These are phyloP conservation scores for Pseudomugil tenellus DNA, from an alignment of 2,797 vertebrate species.

Conservation along the genomic window DNA sequence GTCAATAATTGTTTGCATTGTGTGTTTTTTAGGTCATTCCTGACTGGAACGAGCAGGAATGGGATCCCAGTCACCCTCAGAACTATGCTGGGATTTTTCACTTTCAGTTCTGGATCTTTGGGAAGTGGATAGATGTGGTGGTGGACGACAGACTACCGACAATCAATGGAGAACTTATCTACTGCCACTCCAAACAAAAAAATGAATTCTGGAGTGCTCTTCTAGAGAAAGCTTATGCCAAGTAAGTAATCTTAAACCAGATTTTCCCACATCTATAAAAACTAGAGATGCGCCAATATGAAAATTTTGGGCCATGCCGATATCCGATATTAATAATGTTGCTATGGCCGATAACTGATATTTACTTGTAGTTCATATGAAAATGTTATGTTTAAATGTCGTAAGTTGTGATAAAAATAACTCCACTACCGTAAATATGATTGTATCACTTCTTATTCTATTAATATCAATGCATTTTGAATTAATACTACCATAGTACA, in stretches of 20 bases:
- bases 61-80: slow-evolving; percentile 85
- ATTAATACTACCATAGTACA: too few species aligned
- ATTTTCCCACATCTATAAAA: too few species aligned
- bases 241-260: slow-evolving; percentile 80
- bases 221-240: slow-evolving; percentile 95
- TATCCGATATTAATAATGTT: too few species aligned
- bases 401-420: too few species aligned
- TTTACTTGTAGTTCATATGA: too few species aligned
- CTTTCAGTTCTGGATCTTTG: slow-evolving; percentile 94
- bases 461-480: too few species aligned
- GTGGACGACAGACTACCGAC: slow-evolving; percentile 93
- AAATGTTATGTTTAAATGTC: too few species aligned
- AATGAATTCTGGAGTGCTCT: slow-evolving; percentile 97
- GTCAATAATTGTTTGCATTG: too few species aligned
- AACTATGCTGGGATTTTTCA: slow-evolving; percentile 92
- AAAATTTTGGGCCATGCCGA: too few species aligned
- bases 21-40: slow-evolving; percentile 88
- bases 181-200: slow-evolving; percentile 89
- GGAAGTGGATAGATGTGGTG: slow-evolving; percentile 92
- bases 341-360: too few species aligned
- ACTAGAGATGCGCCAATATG: too few species aligned
- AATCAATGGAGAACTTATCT: slow-evolving; percentile 86
- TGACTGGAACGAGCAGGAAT: slow-evolving; percentile 89
- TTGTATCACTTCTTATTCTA: too few species aligned
- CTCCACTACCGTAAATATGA: not conserved